These are phyloP conservation scores for Parnassius glacialis DNA, from an alignment of 2,888 invertebrate species.

Conservation along the genomic window DNA sequence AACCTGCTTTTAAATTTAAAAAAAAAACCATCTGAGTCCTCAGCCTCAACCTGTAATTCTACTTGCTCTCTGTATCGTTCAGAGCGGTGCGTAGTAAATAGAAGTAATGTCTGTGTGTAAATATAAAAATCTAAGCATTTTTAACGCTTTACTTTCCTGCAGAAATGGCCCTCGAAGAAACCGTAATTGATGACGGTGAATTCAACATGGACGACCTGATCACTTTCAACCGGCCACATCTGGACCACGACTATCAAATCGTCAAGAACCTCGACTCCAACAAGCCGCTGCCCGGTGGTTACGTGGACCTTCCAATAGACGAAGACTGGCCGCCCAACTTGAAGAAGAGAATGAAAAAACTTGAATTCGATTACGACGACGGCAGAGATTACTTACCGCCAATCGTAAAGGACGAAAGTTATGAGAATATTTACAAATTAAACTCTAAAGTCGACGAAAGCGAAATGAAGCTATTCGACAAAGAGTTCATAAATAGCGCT, in stretches of 20 bases:
- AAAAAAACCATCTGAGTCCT: too few relatives aligned
- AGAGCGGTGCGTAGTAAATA: too few relatives aligned
- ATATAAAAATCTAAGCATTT: too few relatives aligned
- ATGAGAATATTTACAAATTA: conserved; percentile 55
- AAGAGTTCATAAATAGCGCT: conserved; percentile 54
- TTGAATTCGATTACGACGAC: conserved; percentile 66
- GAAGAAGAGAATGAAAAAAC: conserved; percentile 71
- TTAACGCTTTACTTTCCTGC: conserved; percentile 18
- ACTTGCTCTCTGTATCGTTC: too few relatives aligned
- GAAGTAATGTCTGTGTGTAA: too few relatives aligned
- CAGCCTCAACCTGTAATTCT: too few relatives aligned
- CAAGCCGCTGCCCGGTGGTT: conserved; percentile 60
- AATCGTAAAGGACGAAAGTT: conserved; percentile 67
- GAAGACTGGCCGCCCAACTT: conserved; percentile 82
- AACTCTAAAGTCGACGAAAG: conserved; percentile 52
- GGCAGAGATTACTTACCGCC: conserved; percentile 66
- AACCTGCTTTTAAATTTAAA: too few relatives aligned
- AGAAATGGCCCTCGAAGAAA: conserved; percentile 71
- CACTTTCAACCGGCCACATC: conserved; percentile 74
- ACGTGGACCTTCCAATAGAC: conserved; percentile 81
- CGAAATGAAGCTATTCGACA: conserved; percentile 40
- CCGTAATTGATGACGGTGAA: conserved; percentile 79
- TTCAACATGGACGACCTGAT: conserved; percentile 83
- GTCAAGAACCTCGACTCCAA: conserved; percentile 52
- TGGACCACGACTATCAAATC: conserved; percentile 76